Conservation (phyloP, 2,797 vertebrate genomes). For the Pangasius sanitwongsei region DNA sequence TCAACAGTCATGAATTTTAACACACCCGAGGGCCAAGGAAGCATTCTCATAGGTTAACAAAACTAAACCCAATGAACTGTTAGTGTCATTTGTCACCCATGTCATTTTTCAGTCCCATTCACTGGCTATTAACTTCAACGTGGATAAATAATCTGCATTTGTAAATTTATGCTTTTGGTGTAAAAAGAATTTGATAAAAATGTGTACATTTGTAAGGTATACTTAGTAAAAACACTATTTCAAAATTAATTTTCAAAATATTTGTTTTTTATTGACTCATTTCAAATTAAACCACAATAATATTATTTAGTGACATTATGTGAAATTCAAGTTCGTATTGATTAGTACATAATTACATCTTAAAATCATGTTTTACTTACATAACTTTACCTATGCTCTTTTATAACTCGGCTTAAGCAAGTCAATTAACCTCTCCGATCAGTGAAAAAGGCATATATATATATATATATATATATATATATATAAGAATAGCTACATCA, state of each 20-base stretch:
- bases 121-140: slow-evolving; percentile 21
- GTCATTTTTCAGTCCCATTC: slow-evolving; percentile 46
- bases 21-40: slow-evolving; percentile 52
- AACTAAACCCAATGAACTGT: slow-evolving; percentile 57
- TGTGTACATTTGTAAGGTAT: neutral
- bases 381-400: neutral
- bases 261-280: neutral
- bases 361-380: neutral
- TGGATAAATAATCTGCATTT: slow-evolving; percentile 25
- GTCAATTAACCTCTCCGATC: neutral
- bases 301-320: neutral
- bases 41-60: slow-evolving; percentile 59
- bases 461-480: no score
- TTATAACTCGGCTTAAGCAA: slow-evolving; percentile 1
- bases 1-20: slow-evolving; percentile 62
- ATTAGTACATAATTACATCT: neutral
- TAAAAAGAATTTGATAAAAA: neutral
- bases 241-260: neutral
- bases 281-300: neutral
- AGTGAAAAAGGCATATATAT: slow-evolving; percentile 35
- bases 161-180: neutral
- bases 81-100: slow-evolving; percentile 54
- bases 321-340: neutral
- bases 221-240: neutral
- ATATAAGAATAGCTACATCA: slow-evolving; percentile 53